Evolutionary conservation across 2,888 invertebrate species (phyloP), one percentile per base, ranked within the genome.

Genomic region (Gastracanthus pulcherrimus): DNA sequence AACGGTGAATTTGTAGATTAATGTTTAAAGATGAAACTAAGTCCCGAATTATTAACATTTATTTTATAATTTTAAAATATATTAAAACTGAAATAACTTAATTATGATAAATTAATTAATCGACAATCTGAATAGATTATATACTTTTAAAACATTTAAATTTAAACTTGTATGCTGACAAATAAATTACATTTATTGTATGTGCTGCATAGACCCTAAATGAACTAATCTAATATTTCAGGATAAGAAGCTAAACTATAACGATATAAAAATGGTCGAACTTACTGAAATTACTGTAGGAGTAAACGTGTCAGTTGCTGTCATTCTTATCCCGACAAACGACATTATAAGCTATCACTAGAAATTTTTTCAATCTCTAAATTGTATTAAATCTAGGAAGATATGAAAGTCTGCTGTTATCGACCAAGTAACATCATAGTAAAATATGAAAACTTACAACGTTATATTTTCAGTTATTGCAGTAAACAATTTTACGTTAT

Each of bases 271-370:
- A 62, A 31, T 34, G 19, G 45, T 6, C 26, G 13, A 45, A 45
- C 16, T 23, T 23, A 19, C 45, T 74, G 34, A 34, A 34, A 74
- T 16, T 45, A 31, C 34, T 23, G n/a, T 41, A 4, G 4, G 19
- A 66, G 26, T 66, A 29, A 75, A 55, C 19, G 29, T 29, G 48
- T 36, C 36, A 38, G n/a, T 36, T n/a, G n/a, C 1, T 5, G 64
- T 75, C 64, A n/a, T 66, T 51, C 64, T 75, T 75, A 75, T 75
- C 66, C 51, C 34, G 36, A 51, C 16, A 48, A 66, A 51, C 51
- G 66, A 75, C 23, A 51, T 75, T 75, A 75, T 66, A 36, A 66
- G 64, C 64, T 51, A 64, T 75, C 36, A n/a, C 66, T n/a, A 51
- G 66, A 38, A 9, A 48, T 75, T 75, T 75, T 74, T 51, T 51